A percentile compares a stretch with the other conserved stretches of the same genome.
Evolutionary conservation across 2,113 vertebrate species (phyloP).

Genomic region (Pipa parva): DNA sequence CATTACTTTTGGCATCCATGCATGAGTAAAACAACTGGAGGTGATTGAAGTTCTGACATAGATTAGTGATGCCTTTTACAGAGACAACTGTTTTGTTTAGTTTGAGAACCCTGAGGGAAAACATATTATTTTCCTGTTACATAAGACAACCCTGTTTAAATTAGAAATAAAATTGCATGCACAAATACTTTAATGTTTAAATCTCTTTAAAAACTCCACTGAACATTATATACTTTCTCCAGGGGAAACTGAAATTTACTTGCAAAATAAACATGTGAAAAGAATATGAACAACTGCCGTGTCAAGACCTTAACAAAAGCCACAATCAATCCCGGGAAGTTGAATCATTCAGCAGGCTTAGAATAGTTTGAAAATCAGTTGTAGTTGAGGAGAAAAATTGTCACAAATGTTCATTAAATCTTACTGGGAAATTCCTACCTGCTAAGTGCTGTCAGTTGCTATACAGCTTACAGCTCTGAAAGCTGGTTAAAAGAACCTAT

Average conservation of each 20-base stretch:
- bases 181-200: not conserved
- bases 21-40: no score
- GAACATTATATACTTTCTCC: not conserved
- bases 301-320: slow-evolving; percentile 28
- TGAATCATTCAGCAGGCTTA: slow-evolving; percentile 31
- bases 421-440: not conserved
- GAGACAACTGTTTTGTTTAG: no score
- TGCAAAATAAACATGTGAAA: slow-evolving; percentile 31
- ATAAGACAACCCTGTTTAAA: no score
- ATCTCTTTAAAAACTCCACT: not conserved
- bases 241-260: not conserved
- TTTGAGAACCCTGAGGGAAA: no score
- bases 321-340: slow-evolving; percentile 36
- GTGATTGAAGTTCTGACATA: no score
- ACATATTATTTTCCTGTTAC: no score
- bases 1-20: no score
- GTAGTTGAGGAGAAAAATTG: slow-evolving; percentile 27
- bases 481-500: not conserved
- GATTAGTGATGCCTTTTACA: no score
- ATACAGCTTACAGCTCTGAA: not conserved
- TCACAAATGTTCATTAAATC: slow-evolving; percentile 17
- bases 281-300: slow-evolving; percentile 5
- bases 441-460: not conserved
- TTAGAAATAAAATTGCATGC: no score
- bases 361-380: slow-evolving; percentile 40